Evolutionary conservation across 2,113 vertebrate species (phyloP).

Genomic region (Balaeniceps rex): DNA sequence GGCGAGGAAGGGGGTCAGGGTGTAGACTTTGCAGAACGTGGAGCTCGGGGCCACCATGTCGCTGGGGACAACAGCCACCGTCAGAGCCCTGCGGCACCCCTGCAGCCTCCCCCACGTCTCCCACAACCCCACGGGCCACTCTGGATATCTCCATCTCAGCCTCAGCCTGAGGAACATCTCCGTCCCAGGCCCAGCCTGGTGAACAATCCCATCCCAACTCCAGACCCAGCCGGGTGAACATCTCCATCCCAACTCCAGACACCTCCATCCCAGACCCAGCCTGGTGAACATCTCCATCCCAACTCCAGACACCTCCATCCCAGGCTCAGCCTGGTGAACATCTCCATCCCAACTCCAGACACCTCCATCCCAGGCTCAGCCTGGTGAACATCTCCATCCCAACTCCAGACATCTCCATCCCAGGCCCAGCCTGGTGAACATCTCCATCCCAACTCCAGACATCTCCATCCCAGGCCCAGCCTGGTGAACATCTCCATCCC

Average conservation of each 20-base stretch:
- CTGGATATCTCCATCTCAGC: background rate
- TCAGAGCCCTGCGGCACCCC: background rate
- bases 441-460: background rate
- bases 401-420: too few relatives aligned
- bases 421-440: too few relatives aligned
- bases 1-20: constrained; percentile 90
- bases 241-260: too few relatives aligned
- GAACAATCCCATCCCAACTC: background rate
- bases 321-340: background rate
- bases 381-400: background rate
- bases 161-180: too few relatives aligned
- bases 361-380: too few relatives aligned
- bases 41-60: constrained; percentile 92
- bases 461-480: too few relatives aligned
- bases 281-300: background rate
- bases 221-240: background rate
- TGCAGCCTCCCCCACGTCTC: background rate
- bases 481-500: background rate
- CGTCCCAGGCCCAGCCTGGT: background rate
- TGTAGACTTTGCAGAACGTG: constrained; percentile 95
- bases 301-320: background rate
- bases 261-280: background rate
- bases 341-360: background rate
- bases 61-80: constrained; percentile 52
- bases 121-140: background rate